Evolutionary conservation across 2,888 invertebrate species (phyloP), one percentile per base, ranked within the genome.

Genomic region (Tholera decimalis): DNA sequence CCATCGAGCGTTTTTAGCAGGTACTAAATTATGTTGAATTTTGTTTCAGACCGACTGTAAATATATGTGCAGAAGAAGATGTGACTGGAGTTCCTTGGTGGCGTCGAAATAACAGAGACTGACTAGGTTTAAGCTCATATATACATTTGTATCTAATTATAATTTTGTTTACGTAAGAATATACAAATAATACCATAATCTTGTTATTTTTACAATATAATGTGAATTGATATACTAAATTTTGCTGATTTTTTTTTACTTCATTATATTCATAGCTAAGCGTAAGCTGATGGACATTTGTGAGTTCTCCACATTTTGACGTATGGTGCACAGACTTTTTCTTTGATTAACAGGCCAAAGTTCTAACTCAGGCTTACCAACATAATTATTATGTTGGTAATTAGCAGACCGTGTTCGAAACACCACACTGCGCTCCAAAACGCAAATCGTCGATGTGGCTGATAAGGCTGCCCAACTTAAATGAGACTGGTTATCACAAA

Each of bases 21-120:
- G 35, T 35, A 43, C 3, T 15, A 7, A 15, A 15, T n/a, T n/a
- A n/a, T n/a, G n/a, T n/a, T n/a, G n/a, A 11, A 5, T 22, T 8
- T 56, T 49, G 22, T 85, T 87, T 35, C 87, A 94, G 94, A 76
- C 92, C 94, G 4, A 89, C 91, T 54, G 86, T 92, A 66, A 88
- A 84, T 70, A 78, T 91, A 62, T 90, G 89, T 77, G 73, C 87
- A 41, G 94, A 93, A 24, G 93, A 94, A 73, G 95, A 96, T 9
- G 86, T 93, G 58, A 92, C 92, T 11, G 95, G 96, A 77, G 88
- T 95, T 74, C 96, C 96, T 70, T 95, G 96, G 95, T 95, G 96
- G 95, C 92, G 96, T 59, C 93, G 92, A 82, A 88, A 85, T 80
- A 88, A 89, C 79, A 88, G 89, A 93, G 95, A 95, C 95, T 95